phyloP scores from a whole-genome alignment of 2,888 invertebrate species.

The Amphimallon solstitiale region DNA sequence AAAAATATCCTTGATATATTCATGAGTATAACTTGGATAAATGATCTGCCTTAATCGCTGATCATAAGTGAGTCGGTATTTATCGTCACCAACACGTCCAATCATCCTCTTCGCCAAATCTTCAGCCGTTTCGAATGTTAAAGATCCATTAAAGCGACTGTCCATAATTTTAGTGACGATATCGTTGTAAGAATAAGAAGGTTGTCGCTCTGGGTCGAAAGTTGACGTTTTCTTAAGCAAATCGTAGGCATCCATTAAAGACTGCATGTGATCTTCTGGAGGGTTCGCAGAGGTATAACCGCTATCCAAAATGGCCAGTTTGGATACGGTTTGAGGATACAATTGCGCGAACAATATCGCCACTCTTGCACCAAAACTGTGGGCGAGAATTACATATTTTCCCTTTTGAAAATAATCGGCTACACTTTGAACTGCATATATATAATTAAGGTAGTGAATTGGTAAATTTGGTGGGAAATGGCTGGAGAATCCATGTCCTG shows the following conservation, averaged over 20 bases:
- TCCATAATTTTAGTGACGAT: slow-evolving; percentile 28
- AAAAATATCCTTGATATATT: slow-evolving; percentile 18
- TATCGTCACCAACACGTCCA: slow-evolving; percentile 21
- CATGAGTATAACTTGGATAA: slow-evolving; percentile 4
- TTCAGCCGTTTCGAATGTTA: slow-evolving; percentile 31
- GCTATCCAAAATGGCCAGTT: slow-evolving; percentile 28
- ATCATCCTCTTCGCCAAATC: slow-evolving; percentile 28
- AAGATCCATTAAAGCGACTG: slow-evolving; percentile 17
- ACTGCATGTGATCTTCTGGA: slow-evolving; percentile 42
- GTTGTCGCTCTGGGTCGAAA: slow-evolving; percentile 9
- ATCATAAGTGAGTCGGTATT: slow-evolving; percentile 34
- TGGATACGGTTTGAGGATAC: slow-evolving; percentile 16
- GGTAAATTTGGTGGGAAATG: slow-evolving; percentile 61
- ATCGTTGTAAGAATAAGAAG: slow-evolving; percentile 35
- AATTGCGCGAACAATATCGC: slow-evolving; percentile 29
- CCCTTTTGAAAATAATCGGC: slow-evolving; percentile 53
- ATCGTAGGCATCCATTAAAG: slow-evolving; percentile 26
- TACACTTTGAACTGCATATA: slow-evolving; percentile 56
- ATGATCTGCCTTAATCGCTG: slow-evolving; percentile 24
- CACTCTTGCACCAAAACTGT: slow-evolving; percentile 51
- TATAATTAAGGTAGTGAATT: slow-evolving; percentile 57
- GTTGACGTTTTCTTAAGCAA: slow-evolving; percentile 15
- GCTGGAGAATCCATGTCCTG: slow-evolving; percentile 71
- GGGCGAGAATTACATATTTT: slow-evolving; percentile 57
- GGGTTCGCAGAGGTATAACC: slow-evolving; percentile 8